Percentiles rank a stretch among this genome's conserved stretches.
phyloP scores from a whole-genome alignment of 2,797 vertebrate genomes.

The Gymnodraco acuticeps region DNA sequence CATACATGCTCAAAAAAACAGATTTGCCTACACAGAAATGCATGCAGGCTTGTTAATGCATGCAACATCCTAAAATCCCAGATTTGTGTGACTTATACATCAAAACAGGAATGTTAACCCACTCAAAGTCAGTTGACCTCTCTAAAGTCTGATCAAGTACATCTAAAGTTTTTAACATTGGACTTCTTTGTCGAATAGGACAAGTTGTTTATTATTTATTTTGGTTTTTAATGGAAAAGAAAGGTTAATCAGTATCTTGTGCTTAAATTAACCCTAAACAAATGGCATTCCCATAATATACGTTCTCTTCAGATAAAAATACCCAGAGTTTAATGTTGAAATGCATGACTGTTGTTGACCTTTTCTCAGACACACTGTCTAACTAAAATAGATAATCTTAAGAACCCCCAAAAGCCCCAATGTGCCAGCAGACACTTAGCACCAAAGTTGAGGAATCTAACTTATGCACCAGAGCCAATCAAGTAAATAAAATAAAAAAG shows the following conservation, averaged over 20 bases:
- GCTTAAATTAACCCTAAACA: not conserved
- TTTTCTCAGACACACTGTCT: not conserved
- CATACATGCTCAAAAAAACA: conserved; percentile 26
- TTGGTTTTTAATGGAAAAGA: not conserved
- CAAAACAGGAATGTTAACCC: not conserved
- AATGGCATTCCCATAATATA: not conserved
- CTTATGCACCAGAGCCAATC: conserved; percentile 4
- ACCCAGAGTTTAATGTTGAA: not conserved
- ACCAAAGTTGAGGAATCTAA: conserved; percentile 7
- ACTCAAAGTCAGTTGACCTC: not conserved
- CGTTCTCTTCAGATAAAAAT: not conserved
- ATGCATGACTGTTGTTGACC: not conserved
- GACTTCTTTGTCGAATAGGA: not conserved
- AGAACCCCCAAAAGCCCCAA: not conserved
- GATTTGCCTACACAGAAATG: not conserved
- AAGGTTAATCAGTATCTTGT: not conserved
- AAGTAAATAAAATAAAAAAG: not conserved
- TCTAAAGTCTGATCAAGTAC: not conserved
- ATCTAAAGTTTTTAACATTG: not conserved
- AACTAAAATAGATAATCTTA: no score
- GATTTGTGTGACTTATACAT: not conserved
- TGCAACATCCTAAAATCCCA: not conserved
- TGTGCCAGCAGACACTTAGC: not conserved
- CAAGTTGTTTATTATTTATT: not conserved
- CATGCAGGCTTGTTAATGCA: conserved; percentile 6